Evolutionary conservation across 2,113 vertebrate species (phyloP).

Genomic region (Proteles cristata): DNA sequence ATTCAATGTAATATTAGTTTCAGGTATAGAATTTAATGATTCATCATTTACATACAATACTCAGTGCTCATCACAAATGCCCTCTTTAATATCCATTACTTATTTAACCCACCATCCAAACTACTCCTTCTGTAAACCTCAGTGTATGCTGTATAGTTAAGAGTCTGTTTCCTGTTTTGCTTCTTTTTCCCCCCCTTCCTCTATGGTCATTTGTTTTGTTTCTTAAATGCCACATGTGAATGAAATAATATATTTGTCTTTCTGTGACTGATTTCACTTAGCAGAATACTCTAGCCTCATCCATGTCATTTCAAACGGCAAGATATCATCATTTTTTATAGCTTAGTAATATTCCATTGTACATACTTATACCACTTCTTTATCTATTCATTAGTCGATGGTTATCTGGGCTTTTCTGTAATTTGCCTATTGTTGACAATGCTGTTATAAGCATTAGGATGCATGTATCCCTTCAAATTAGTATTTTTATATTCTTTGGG

Average conservation of each 20-base stretch:
- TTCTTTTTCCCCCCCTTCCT: not conserved
- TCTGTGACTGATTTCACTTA: not conserved
- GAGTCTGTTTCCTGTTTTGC: not conserved
- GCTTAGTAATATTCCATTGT: not conserved
- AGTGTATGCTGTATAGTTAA: not conserved
- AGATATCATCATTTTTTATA: not conserved
- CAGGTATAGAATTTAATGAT: not conserved
- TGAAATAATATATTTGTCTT: not conserved
- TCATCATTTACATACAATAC: not conserved
- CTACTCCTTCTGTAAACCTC: not conserved
- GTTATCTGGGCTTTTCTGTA: not conserved
- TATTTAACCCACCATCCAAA: not conserved
- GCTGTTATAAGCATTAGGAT: not conserved
- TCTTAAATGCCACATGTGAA: not conserved
- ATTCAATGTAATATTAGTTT: not conserved
- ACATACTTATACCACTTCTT: not conserved
- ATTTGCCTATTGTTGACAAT: not conserved
- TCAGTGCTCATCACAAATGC: not conserved
- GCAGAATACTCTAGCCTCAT: not conserved
- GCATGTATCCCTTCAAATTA: not conserved
- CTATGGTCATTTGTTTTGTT: not conserved
- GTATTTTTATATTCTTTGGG: not conserved
- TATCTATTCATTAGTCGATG: not conserved
- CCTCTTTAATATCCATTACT: not conserved
- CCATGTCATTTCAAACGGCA: not conserved